A percentile compares a stretch with the other conserved stretches of the same genome.
These are phyloP conservation scores for Excalfactoria chinensis DNA, from an alignment of 2,113 vertebrate genomes.

Conservation along the genomic window DNA sequence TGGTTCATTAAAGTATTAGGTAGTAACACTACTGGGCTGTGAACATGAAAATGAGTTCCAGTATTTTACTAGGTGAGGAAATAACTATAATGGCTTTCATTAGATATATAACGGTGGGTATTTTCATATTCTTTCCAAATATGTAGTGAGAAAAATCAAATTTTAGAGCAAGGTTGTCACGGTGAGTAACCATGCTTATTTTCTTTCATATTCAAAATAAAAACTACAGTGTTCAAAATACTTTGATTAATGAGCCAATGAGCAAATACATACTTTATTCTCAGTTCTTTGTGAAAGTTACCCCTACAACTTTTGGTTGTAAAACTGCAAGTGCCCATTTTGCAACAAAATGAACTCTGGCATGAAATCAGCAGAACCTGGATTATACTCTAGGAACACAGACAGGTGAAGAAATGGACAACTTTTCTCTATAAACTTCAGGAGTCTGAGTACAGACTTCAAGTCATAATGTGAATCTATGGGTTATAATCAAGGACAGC, in stretches of 20 bases:
- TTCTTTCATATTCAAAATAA: background rate
- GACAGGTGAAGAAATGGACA: background rate
- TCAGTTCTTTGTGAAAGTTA: background rate
- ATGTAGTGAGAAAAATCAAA: background rate
- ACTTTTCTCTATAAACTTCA: background rate
- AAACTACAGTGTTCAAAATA: background rate
- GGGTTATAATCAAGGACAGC: background rate
- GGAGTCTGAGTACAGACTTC: background rate
- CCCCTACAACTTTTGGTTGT: background rate
- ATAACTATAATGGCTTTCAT: background rate
- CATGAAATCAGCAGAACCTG: background rate
- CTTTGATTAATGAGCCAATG: background rate
- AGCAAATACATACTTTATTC: background rate
- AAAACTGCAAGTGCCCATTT: background rate
- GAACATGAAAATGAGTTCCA: background rate
- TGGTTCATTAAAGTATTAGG: background rate
- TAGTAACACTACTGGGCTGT: background rate
- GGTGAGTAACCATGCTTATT: background rate
- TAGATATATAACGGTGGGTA: background rate
- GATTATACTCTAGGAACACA: background rate
- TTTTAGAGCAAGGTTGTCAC: background rate
- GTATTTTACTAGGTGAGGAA: background rate
- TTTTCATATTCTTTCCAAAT: background rate
- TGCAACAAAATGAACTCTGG: rapidly evolving
- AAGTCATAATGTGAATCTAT: background rate